Conservation (phyloP, 2,797 vertebrate species). For the Sebastes dallii region DNA sequence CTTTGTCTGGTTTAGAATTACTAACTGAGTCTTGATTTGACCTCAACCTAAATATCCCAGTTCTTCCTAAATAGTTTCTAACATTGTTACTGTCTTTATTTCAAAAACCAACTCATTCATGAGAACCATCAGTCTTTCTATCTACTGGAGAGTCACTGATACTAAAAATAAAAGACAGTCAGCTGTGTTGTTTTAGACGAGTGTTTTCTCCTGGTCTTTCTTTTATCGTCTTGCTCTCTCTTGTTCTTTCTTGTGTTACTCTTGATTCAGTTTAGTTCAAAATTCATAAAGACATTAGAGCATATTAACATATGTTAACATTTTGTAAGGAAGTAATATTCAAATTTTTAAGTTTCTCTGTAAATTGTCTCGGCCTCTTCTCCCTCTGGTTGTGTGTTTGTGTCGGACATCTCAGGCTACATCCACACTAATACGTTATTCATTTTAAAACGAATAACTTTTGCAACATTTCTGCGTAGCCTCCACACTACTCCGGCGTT, state of each 20-base stretch:
- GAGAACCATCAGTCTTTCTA: neutral
- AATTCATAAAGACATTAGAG: neutral
- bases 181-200: conserved; percentile 21
- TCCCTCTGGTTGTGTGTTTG: neutral
- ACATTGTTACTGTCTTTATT: neutral
- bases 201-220: neutral
- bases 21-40: neutral
- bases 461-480: too few relatives aligned
- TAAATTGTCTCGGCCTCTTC: neutral
- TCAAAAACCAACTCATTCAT: neutral
- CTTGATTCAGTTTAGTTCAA: neutral
- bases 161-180: conserved; percentile 22
- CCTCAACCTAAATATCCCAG: neutral
- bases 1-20: neutral
- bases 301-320: neutral
- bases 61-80: neutral
- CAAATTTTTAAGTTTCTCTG: neutral
- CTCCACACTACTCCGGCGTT: too few relatives aligned
- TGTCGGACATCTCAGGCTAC: too few relatives aligned
- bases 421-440: too few relatives aligned
- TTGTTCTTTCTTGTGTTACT: neutral
- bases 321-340: neutral
- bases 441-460: too few relatives aligned
- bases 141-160: neutral
- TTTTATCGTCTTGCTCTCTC: neutral